These are phyloP conservation scores for Trilocha varians DNA, from an alignment of 2,888 invertebrate species.

Conservation along the genomic window DNA sequence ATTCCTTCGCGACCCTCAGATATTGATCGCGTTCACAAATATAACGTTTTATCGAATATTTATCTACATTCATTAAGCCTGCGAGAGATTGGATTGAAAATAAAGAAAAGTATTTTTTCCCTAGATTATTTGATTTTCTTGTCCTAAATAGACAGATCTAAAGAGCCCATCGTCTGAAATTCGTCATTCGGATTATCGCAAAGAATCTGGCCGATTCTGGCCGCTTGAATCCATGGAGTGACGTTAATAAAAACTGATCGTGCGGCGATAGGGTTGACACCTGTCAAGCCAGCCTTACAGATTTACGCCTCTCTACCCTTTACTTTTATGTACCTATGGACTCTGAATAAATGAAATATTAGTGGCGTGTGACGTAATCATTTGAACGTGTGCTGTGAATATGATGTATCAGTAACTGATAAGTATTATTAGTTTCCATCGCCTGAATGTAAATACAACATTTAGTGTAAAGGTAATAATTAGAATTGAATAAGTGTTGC, in stretches of 20 bases:
- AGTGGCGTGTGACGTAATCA: neutral
- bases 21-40: too few species aligned
- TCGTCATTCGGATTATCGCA: neutral
- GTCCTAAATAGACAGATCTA: neutral
- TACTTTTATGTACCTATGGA: neutral
- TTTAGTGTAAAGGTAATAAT: too few species aligned
- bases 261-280: slow-evolving; percentile 24
- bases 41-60: too few species aligned
- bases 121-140: neutral
- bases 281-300: slow-evolving; percentile 18
- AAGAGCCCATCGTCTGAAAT: neutral
- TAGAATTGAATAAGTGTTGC: too few species aligned
- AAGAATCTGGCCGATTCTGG: too few species aligned
- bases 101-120: too few species aligned
- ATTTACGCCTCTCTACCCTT: neutral
- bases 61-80: too few species aligned
- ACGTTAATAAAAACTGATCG: slow-evolving; percentile 30
- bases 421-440: too few species aligned
- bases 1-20: too few species aligned
- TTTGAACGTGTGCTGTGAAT: too few species aligned
- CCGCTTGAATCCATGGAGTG: slow-evolving; percentile 4
- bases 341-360: neutral
- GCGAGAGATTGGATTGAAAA: too few species aligned
- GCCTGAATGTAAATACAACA: too few species aligned
- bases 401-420: neutral